Evolutionary conservation across 2,113 vertebrate species (phyloP).

Genomic region (Pachypanchax playfairii): DNA sequence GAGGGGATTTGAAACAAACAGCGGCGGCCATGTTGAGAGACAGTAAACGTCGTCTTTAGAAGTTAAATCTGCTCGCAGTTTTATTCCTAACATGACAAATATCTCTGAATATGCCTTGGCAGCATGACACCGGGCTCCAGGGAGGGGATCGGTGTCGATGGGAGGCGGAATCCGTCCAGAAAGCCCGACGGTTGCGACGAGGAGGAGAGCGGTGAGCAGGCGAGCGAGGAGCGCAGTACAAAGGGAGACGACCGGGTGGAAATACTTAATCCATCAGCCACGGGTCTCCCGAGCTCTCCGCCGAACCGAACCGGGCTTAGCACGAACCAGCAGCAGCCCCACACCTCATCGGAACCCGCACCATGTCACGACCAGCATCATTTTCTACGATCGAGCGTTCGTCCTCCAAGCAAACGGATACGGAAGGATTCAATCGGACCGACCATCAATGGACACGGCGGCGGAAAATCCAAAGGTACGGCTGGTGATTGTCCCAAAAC

Average conservation of each 20-base stretch:
- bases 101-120: constrained; percentile 65
- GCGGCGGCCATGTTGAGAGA: constrained; percentile 99
- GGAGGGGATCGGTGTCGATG: constrained; percentile 88
- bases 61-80: constrained; percentile 74
- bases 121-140: constrained; percentile 98
- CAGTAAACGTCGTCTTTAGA: constrained; percentile 81
- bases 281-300: constrained; percentile 65
- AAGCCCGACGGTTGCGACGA: constrained; percentile 84
- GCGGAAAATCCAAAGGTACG: constrained; percentile 87
- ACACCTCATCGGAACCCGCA: constrained; percentile 70
- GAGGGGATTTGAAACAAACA: constrained; percentile 99
- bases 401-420: constrained; percentile 96
- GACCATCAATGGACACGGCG: constrained; percentile 81
- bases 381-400: constrained; percentile 96
- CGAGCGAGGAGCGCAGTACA: constrained; percentile 88
- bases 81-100: constrained; percentile 53
- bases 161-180: constrained; percentile 89
- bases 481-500: constrained; percentile 76
- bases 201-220: constrained; percentile 90
- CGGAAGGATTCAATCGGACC: constrained; percentile 91
- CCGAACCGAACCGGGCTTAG: constrained; percentile 65
- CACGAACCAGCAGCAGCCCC: constrained; percentile 66
- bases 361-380: constrained; percentile 97
- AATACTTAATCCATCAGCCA: constrained; percentile 80
- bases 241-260: constrained; percentile 88